Base-by-base conservation (phyloP, 2,888 invertebrate genomes). In the Allophyes oxyacanthae region DNA sequence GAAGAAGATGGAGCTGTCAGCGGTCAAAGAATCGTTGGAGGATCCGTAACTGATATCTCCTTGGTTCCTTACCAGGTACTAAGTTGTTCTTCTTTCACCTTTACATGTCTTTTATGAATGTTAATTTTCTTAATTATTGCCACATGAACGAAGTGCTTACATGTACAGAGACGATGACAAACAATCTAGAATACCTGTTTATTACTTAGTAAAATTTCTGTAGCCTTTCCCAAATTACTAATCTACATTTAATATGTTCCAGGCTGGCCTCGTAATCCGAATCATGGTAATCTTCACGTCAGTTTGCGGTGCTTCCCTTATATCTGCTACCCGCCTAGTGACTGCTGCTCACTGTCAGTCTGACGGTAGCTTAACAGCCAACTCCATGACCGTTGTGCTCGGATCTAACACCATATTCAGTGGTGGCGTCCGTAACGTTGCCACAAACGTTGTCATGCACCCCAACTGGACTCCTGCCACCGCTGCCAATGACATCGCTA, bases 261-360 rank as follows among this genome's bases (percentile, higher is more conserved):
- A 89, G 88, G 81, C 75, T 41, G 89, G 89, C 40, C 83, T 89
- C 2, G 72, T 88, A 14, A 86, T 88, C 48, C 60, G 59, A 68
- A 50, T 88, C 28, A 13, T 81, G 1, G 57, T 73, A 41, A 53
- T 85, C 54, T 68, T 85, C 30, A 79, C 72, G 13, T 87, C 88
- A 0, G 82, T 87, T 0, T 88, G 89, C 59, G 89, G 90, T 1
- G 87, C 75, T 3, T 79, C 81, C 2, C 51, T 89, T 6, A 68
- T 88, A 38, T 75, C 81, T 0, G 0, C 42, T 11, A 81, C 1
- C 33, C 78, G 74, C 0, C 65, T 78, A 0, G 3, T 88, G 6
- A 88, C 87, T 0, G 89, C 88, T 33, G 88, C 88, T 58, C 88
- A 88, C 61, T 87, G 87, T 63, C 43, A 81, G 11, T 8, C 11